These are phyloP conservation scores for Diadromus collaris DNA, from an alignment of 2,888 invertebrate species.

Conservation along the genomic window DNA sequence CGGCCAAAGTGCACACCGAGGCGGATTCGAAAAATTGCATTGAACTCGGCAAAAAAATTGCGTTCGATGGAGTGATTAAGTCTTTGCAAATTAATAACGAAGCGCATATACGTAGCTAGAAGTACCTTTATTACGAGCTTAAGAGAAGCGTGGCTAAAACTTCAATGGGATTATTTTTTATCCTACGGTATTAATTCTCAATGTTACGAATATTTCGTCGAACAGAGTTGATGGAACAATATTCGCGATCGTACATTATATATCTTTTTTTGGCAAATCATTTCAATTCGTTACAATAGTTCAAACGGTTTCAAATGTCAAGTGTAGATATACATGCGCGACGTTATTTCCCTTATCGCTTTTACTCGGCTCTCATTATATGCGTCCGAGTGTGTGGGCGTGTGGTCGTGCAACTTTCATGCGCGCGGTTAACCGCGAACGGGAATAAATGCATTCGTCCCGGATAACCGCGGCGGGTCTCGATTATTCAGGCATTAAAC, in stretches of 20 bases:
- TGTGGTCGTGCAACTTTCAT: constrained; percentile 33
- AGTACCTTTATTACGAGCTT: neutral
- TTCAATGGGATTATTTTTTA: neutral
- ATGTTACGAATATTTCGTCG: neutral
- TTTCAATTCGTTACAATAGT: neutral
- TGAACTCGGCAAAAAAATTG: neutral
- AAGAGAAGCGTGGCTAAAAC: neutral
- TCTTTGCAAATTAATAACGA: neutral
- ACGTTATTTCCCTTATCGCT: constrained; percentile 6
- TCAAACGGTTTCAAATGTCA: neutral
- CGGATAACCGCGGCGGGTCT: constrained; percentile 22
- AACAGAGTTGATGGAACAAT: neutral
- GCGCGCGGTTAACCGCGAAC: neutral
- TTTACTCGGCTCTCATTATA: neutral
- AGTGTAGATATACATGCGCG: neutral
- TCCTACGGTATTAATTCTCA: neutral
- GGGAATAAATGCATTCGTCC: constrained; percentile 15
- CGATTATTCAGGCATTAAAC: constrained; percentile 30
- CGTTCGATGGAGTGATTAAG: neutral
- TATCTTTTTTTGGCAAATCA: neutral
- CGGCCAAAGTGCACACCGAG: neutral
- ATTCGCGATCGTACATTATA: neutral
- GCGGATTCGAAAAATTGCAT: neutral
- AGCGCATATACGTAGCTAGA: neutral
- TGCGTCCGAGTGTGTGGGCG: neutral